Percentiles rank a stretch among this genome's conserved stretches.
Conservation (phyloP, 2,797 vertebrate species). For the Choloepus didactylus region DNA sequence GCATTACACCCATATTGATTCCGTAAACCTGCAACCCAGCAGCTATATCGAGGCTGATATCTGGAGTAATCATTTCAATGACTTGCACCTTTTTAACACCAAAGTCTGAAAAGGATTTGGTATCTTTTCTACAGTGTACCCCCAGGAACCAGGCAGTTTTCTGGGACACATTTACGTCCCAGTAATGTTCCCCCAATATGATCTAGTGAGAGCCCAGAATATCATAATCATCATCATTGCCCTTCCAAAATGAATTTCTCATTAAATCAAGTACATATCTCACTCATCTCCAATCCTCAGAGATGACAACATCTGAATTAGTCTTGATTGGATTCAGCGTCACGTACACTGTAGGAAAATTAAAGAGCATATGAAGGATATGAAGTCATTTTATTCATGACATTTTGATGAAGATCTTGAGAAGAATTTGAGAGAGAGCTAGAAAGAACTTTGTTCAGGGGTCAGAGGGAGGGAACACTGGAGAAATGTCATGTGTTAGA, state of each 20-base stretch:
- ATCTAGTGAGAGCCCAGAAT: background rate
- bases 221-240: rapidly evolving
- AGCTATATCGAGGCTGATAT: slow-evolving; percentile 31
- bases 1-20: background rate
- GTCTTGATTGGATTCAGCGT: background rate
- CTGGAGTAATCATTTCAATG: background rate
- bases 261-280: background rate
- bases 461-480: background rate
- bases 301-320: slow-evolving; percentile 14
- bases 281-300: slow-evolving; percentile 50
- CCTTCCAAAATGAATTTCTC: too few relatives aligned
- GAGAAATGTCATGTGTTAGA: background rate
- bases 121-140: rapidly evolving
- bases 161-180: slow-evolving; percentile 17
- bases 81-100: background rate
- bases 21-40: slow-evolving; percentile 37
- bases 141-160: background rate
- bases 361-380: background rate
- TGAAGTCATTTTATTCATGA: background rate
- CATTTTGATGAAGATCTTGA: background rate
- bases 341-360: slow-evolving; percentile 49
- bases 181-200: slow-evolving; percentile 54
- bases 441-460: background rate
- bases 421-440: background rate
- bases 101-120: rapidly evolving